Base-by-base conservation (phyloP, 2,797 vertebrate genomes). In the Megalops cyprinoides region DNA sequence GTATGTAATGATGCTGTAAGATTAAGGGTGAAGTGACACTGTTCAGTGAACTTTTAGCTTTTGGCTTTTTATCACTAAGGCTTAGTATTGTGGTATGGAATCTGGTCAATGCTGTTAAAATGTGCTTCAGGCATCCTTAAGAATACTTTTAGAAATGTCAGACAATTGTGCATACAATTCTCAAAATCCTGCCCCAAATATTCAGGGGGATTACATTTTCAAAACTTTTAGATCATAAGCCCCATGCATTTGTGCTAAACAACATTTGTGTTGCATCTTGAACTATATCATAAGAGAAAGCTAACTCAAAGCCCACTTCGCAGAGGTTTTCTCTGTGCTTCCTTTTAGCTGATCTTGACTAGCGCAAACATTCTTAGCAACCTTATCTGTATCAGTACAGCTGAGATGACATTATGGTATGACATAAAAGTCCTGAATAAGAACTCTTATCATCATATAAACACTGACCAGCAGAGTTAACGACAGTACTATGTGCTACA, bases 241-340 rank as follows among this genome's bases (percentile, higher is more conserved):
- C 79, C 49, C 84, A 81, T 87, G 85, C 86, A 83, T 88, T 87
- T 90, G 88, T 89, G 87, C 86, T 86, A 76, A 87, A 85, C 44
- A 28, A 73, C 28, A 80, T 85, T 84, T 80, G 79, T 56, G 84
- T 81, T 74, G 71, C 78, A 67, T 83, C 75, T 85, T 20, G 62
- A 60, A 77, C 55, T 53, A 34, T 62, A 77, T 58, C 78, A 15
- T 71, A 56, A 71, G 77, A 71, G 65, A 82, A 60, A 55, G 12
- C 56, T n/a, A 74, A 60, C n/a, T 62, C 77, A 79, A 82, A 82
- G 42, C 51, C 71, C 60, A 34, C 74, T 77, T 20, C 37, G 71
- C 20, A n/a, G n/a, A 69, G 28, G 44, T 46, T 4, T 37, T 58
- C 37, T 39, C 14, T 80, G 10, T 62, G 62, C 65, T 49, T 39